Evolutionary conservation across 2,888 invertebrate genomes (phyloP).

Genomic region (Oeneis ivallda): DNA sequence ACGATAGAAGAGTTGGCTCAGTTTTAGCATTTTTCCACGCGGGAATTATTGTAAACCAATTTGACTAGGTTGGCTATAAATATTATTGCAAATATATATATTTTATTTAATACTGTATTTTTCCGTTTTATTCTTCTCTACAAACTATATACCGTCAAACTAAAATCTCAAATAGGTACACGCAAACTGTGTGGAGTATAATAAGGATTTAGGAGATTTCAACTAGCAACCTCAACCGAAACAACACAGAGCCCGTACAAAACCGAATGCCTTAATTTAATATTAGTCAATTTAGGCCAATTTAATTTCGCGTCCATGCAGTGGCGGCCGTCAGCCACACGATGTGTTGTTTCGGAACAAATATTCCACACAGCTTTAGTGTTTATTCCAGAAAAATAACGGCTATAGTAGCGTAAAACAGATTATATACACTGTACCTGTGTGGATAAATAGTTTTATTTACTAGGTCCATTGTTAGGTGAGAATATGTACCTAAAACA

Average conservation of each 20-base stretch:
- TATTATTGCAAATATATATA: not conserved
- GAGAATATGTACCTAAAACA: not conserved
- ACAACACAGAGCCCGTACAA: constrained; percentile 67
- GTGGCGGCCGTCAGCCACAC: constrained; percentile 44
- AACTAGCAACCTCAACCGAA: constrained; percentile 43
- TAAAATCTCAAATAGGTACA: constrained; percentile 5
- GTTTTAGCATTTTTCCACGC: too few species aligned
- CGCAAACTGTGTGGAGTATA: constrained; percentile 22
- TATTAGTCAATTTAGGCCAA: constrained; percentile 78
- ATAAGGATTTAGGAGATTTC: constrained; percentile 33
- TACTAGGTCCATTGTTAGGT: constrained; percentile 19
- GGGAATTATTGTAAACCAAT: too few species aligned
- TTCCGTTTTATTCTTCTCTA: not conserved
- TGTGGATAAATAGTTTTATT: constrained; percentile 32
- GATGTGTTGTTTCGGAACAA: constrained; percentile 36
- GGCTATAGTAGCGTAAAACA: constrained; percentile 35
- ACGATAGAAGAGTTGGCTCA: too few species aligned
- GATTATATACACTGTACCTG: constrained; percentile 29
- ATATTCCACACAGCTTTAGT: constrained; percentile 37
- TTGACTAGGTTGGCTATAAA: too few species aligned
- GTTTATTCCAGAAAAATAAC: constrained; percentile 33
- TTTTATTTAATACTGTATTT: not conserved
- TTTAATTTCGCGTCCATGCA: constrained; percentile 74
- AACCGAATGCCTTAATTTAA: constrained; percentile 77
- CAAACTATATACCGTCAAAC: not conserved